Evolutionary conservation across 2,797 vertebrate genomes (phyloP), one percentile per base, ranked within the genome.

Genomic region (Labeo calbasu): DNA sequence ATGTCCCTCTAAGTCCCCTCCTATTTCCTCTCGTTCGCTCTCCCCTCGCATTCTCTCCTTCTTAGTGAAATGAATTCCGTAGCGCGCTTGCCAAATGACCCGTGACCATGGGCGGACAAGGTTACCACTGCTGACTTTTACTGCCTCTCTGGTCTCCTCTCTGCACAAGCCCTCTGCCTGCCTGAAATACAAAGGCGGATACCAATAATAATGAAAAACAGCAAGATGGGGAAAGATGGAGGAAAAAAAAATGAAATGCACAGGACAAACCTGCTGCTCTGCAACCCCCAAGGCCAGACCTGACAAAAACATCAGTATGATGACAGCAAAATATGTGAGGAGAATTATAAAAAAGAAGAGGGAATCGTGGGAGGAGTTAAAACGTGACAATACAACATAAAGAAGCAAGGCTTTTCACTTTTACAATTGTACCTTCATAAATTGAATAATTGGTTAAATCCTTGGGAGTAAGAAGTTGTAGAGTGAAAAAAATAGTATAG

Each of bases 291-390:
- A 93, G 96, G 93, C 95, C 94, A 91, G 92, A 96, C 91, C 96
- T 98, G 97, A 97, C 97, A 97, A 96, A 96, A 96, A 95, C 94
- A 95, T 97, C 96, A 96, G 94, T 92, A 95, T 95, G 94, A 94
- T 97, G 97, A 98, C 97, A 96, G 96, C 95, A 94, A 96, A 96
- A 96, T 97, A 96, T 96, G 95, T 96, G 89, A 94, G 91, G 91
- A 90, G 91, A 92, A 92, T 91, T 93, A 91, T 93, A 91, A 91
- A 90, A 89, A 89, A 48, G 25, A 55, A 25, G 63, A 79, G 43
- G 17, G 91, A 92, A 90, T 93, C 78, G 61, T 91, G 90, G 91
- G 89, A 85, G 89, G 85, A 85, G 85, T 87, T 84, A 88, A 91
- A 90, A 92, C 92, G 90, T 93, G 92, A 91, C 89, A 86, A 87